phyloP scores from a whole-genome alignment of 2,797 vertebrate species.

The Leptatherina wallacei region DNA sequence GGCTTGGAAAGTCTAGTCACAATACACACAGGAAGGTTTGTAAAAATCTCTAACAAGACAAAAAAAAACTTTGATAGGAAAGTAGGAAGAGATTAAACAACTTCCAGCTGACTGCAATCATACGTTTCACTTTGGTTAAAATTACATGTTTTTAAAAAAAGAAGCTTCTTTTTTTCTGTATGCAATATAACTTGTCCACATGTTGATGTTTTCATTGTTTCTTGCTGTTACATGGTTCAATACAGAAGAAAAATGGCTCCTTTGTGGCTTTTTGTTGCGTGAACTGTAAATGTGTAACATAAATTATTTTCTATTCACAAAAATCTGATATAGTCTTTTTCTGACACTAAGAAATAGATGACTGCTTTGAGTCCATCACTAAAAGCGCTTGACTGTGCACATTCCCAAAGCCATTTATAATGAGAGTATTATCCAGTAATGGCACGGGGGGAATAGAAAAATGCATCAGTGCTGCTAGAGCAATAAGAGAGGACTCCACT shows the following conservation, averaged over 20 bases:
- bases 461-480: constrained; percentile 65
- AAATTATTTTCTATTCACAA: constrained; percentile 19
- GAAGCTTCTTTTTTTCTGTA: not conserved
- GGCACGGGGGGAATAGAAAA: constrained; percentile 68
- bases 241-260: not conserved
- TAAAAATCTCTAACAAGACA: constrained; percentile 23
- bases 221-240: not conserved
- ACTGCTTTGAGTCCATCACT: constrained; percentile 55
- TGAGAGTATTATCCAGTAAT: constrained; percentile 75
- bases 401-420: constrained; percentile 72
- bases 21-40: constrained; percentile 15
- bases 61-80: constrained; percentile 14
- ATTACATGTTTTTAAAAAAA: not conserved
- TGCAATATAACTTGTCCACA: not conserved
- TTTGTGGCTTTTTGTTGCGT: constrained; percentile 4
- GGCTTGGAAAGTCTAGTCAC: constrained; percentile 31
- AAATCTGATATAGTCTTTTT: constrained; percentile 25
- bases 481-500: constrained; percentile 69
- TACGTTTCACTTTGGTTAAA: not conserved
- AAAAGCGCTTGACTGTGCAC: constrained; percentile 69
- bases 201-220: not conserved
- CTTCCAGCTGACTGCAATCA: not conserved
- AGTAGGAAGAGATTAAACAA: not conserved
- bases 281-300: not conserved
- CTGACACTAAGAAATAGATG: constrained; percentile 44